These are phyloP conservation scores for Helleia helle DNA, from an alignment of 2,888 invertebrate genomes.

Conservation along the genomic window DNA sequence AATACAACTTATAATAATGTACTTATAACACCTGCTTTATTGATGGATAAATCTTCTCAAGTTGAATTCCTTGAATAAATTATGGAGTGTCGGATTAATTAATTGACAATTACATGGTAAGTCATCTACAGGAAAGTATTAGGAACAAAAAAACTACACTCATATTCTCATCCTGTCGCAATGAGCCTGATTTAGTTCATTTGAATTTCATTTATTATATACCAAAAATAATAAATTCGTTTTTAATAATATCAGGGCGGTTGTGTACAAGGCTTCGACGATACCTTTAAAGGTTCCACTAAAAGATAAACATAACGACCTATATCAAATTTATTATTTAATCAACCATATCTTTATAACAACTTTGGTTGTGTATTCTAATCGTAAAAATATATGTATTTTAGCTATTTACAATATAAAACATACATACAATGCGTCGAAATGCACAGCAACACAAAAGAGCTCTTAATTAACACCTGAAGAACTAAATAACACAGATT, in stretches of 20 bases:
- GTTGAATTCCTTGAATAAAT: constrained; percentile 44
- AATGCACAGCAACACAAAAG: constrained; percentile 71
- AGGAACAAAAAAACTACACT: constrained; percentile 57
- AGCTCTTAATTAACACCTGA: constrained; percentile 61
- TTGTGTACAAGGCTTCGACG: constrained; percentile 59
- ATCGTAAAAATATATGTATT: constrained; percentile 73
- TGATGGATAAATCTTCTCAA: constrained; percentile 49
- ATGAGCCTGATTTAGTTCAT: constrained; percentile 28
- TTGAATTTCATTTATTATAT: constrained; percentile 35
- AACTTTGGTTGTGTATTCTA: constrained; percentile 76
- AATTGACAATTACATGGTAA: constrained; percentile 62
- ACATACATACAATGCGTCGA: constrained; percentile 75
- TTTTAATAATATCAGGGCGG: constrained; percentile 68
- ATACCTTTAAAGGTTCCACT: constrained; percentile 52
- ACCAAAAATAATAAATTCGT: constrained; percentile 55
- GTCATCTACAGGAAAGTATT: constrained; percentile 53
- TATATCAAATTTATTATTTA: constrained; percentile 69
- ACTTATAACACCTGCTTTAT: constrained; percentile 69
- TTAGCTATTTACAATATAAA: constrained; percentile 71
- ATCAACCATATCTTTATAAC: constrained; percentile 75
- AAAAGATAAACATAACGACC: constrained; percentile 69
- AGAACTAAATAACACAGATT: constrained; percentile 70
- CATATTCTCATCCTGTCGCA: constrained; percentile 31
- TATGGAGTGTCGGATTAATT: constrained; percentile 50
- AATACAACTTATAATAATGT: constrained; percentile 81